Evolutionary conservation across 2,113 vertebrate genomes (phyloP).

Genomic region (Chrysochloris asiatica): DNA sequence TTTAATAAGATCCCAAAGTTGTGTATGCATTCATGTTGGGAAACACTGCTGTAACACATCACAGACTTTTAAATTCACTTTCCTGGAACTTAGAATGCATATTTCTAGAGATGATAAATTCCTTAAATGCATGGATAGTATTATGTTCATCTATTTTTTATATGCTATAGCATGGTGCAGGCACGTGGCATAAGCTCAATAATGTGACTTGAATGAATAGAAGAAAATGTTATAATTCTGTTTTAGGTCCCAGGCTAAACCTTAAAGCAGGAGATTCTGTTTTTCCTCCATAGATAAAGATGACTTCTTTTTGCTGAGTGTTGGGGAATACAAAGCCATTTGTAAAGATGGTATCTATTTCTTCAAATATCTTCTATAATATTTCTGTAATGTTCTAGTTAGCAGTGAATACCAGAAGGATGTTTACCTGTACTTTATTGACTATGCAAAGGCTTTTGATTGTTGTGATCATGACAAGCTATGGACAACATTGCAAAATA

Average conservation of each 20-base stretch:
- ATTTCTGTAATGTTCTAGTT: neutral
- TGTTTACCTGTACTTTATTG: too few species aligned
- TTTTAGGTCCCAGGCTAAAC: neutral
- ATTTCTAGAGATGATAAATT: conserved; percentile 17
- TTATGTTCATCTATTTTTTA: neutral
- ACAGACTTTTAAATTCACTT: neutral
- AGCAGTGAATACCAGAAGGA: too few species aligned
- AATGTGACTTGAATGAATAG: neutral
- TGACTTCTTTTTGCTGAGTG: conserved; percentile 6
- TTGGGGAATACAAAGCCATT: neutral
- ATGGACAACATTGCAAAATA: too few species aligned
- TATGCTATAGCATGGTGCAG: neutral
- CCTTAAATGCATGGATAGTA: neutral
- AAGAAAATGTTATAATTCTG: neutral
- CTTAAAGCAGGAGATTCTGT: neutral
- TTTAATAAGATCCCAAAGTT: neutral
- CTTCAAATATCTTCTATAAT: neutral
- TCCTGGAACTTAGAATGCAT: neutral
- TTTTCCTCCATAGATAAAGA: conserved; percentile 1
- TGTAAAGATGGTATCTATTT: neutral
- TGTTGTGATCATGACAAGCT: too few species aligned
- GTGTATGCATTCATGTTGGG: neutral
- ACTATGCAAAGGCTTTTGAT: too few species aligned
- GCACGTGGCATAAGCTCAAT: neutral
- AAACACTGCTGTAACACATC: neutral